Evolutionary conservation across 2,888 invertebrate species (phyloP).

Genomic region (Nyleta sp.): DNA sequence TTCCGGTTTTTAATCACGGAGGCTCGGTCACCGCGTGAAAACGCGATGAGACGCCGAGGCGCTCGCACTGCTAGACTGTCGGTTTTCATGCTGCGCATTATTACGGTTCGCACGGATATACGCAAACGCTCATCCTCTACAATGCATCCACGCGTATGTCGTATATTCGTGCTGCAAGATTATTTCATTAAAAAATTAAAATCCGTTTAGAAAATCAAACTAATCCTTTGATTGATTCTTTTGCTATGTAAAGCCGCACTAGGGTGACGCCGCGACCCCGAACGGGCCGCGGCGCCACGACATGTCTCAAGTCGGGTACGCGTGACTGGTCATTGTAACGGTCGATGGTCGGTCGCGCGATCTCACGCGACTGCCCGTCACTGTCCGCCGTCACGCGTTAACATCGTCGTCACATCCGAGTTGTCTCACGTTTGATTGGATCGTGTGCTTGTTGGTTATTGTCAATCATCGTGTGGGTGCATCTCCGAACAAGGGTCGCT

Average conservation of each 20-base stretch:
- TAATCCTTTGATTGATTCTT: constrained; percentile 74
- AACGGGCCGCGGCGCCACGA: constrained; percentile 24
- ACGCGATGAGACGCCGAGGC: constrained; percentile 80
- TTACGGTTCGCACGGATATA: constrained; percentile 81
- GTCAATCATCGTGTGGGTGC: constrained; percentile 64
- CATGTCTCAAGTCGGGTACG: constrained; percentile 38
- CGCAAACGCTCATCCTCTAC: constrained; percentile 71
- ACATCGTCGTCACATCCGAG: constrained; percentile 56
- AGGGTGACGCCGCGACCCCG: constrained; percentile 31
- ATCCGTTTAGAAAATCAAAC: constrained; percentile 80
- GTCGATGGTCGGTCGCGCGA: constrained; percentile 18
- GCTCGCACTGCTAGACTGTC: constrained; percentile 83
- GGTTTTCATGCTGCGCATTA: constrained; percentile 82
- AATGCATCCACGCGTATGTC: constrained; percentile 69
- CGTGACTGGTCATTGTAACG: constrained; percentile 29
- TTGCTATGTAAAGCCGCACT: constrained; percentile 76
- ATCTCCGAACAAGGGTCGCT: constrained; percentile 68
- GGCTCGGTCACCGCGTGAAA: constrained; percentile 81
- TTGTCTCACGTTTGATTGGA: constrained; percentile 42
- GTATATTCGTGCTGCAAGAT: constrained; percentile 80
- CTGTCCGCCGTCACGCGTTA: constrained; percentile 44
- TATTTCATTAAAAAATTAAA: constrained; percentile 83
- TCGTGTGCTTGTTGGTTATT: constrained; percentile 53
- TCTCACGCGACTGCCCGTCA: constrained; percentile 9
- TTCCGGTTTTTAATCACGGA: constrained; percentile 83